These are phyloP conservation scores for Gortyna flavago DNA, from an alignment of 2,888 invertebrate genomes.

Conservation along the genomic window DNA sequence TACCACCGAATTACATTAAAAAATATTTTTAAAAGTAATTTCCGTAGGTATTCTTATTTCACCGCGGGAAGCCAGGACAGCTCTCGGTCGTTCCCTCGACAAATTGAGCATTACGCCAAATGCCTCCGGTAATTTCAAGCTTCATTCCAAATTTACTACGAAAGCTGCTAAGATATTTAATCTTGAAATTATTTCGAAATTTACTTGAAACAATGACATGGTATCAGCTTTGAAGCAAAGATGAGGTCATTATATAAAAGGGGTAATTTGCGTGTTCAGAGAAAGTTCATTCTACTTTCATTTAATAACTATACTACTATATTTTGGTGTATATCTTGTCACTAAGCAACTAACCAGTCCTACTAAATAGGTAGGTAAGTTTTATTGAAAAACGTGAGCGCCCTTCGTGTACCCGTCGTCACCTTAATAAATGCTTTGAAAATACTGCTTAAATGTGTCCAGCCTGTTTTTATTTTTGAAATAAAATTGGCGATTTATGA, in stretches of 20 bases:
- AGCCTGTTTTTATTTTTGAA: background rate
- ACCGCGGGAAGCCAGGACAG: slow-evolving; percentile 71
- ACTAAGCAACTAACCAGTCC: background rate
- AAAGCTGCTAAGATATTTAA: slow-evolving; percentile 85
- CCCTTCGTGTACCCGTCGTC: too few relatives aligned
- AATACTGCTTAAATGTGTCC: background rate
- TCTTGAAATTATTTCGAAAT: slow-evolving; percentile 80
- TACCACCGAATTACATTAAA: slow-evolving; percentile 59
- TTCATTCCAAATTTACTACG: slow-evolving; percentile 84
- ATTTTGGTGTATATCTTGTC: background rate
- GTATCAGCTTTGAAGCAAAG: slow-evolving; percentile 58
- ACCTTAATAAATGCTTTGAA: background rate
- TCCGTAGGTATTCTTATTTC: slow-evolving; percentile 80
- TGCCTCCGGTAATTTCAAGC: slow-evolving; percentile 83
- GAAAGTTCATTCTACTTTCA: slow-evolving; percentile 14
- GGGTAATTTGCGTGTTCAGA: slow-evolving; percentile 9
- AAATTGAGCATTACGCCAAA: slow-evolving; percentile 86
- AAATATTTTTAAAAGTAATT: slow-evolving; percentile 74
- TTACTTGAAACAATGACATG: slow-evolving; percentile 70
- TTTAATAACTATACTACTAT: background rate
- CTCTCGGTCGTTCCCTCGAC: slow-evolving; percentile 75
- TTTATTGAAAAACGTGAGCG: background rate
- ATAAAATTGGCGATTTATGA: background rate
- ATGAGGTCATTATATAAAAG: slow-evolving; percentile 4
- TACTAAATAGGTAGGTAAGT: background rate